Base-by-base conservation (phyloP, 2,888 invertebrate genomes). In the Operophtera brumata region DNA sequence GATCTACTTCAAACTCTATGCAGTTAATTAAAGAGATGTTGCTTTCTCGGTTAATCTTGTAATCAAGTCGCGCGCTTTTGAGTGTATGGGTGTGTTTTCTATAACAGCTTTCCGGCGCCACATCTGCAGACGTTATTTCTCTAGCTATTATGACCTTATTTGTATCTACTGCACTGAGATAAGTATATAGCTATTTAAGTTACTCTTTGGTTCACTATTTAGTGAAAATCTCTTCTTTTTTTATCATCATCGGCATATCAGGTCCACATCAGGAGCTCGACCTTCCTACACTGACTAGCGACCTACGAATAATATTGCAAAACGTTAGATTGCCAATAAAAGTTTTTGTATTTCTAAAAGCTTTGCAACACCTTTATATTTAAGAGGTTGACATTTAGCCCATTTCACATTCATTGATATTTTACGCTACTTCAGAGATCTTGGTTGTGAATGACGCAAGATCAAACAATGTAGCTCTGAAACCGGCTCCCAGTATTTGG, bases 401-500 rank as follows among this genome's bases (percentile, higher is more conserved):
- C 13, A 47, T 52, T 40, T 20, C 36, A 52, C 20, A 47, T 45
- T 57, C 44, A 52, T 57, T 40, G 40, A 56, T 47, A 47, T 51
- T 51, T 43, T 56, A 50, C 45, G 41, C 12, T 48, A 40, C 51
- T 39, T 47, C 13, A 43, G 12, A 43, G 12, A 54, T 55, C 25
- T 50, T 62, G 53, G 36, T 61, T 49, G 54, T 43, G 28, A 48
- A 56, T 69, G 66, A 69, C 66, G 70, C 58, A 70, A 65, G 56
- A 41, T 47, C 62, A 55, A 60, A 65, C 63, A 69, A 65, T 66
- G 65, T 55, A 55, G 49, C 50, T 55, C 46, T 44, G 47, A 62
- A 63, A 60, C 61, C 62, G 64, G 62, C 60, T 57, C 45, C 55
- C 35, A 45, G 51, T 47, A 64, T 69, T 71, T 69, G 68, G 48